Conservation (phyloP, 2,113 vertebrate species). For the Polyodon spathula region DNA sequence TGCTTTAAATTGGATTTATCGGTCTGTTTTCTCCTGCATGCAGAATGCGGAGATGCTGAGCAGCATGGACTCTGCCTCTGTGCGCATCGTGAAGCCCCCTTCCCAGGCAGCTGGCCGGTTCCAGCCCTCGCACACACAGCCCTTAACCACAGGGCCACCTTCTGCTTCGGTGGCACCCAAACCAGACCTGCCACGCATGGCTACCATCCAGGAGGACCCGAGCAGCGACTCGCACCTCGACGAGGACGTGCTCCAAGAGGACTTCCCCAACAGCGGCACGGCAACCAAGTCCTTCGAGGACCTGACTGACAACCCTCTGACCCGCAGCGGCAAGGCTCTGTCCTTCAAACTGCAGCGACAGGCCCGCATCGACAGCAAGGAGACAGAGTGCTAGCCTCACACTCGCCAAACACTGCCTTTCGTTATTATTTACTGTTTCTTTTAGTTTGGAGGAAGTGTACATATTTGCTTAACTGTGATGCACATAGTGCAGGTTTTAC, state of each 20-base stretch:
- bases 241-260: slow-evolving; percentile 71
- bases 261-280: slow-evolving; percentile 70
- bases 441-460: too few relatives aligned
- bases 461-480: too few relatives aligned
- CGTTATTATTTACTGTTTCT: too few relatives aligned
- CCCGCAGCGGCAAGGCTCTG: slow-evolving; percentile 63
- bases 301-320: slow-evolving; percentile 66
- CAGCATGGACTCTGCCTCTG: slow-evolving; percentile 71
- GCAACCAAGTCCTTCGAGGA: slow-evolving; percentile 88
- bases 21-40: slow-evolving; percentile 15
- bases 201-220: slow-evolving; percentile 93
- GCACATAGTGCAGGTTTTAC: too few relatives aligned
- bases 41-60: slow-evolving; percentile 83
- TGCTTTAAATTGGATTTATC: too few relatives aligned
- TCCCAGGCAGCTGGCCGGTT: slow-evolving; percentile 48
- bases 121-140: slow-evolving; percentile 42
- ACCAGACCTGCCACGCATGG: slow-evolving; percentile 74
- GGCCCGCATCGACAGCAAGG: slow-evolving; percentile 80
- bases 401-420: too few relatives aligned
- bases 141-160: slow-evolving; percentile 24
- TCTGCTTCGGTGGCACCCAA: slow-evolving; percentile 50
- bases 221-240: slow-evolving; percentile 78
- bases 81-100: slow-evolving; percentile 73
- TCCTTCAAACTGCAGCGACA: slow-evolving; percentile 80
- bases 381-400: slow-evolving; percentile 80